These are phyloP conservation scores for Prochilodus magdalenae DNA, from an alignment of 2,113 vertebrate genomes.

Conservation along the genomic window DNA sequence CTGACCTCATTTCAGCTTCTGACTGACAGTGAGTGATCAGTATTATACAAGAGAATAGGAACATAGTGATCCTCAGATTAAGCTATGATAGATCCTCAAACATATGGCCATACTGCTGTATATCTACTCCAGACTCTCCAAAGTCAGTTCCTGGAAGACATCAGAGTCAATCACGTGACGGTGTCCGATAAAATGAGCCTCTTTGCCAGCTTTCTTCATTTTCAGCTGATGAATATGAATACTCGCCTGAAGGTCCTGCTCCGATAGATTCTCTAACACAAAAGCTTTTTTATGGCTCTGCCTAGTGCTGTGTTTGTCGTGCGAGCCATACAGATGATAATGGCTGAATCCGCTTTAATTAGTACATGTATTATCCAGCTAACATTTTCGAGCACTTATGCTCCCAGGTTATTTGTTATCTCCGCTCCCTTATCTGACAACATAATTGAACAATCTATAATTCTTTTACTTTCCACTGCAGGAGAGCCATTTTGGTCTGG, in stretches of 20 bases:
- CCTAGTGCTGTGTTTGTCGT: slow-evolving; percentile 27
- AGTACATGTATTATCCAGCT: slow-evolving; percentile 34
- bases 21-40: slow-evolving; percentile 16
- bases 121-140: neutral
- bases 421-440: slow-evolving; percentile 52
- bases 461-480: slow-evolving; percentile 42
- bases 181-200: neutral
- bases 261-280: neutral
- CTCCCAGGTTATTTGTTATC: slow-evolving; percentile 47
- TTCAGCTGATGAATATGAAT: slow-evolving; percentile 24
- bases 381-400: slow-evolving; percentile 41
- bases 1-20: slow-evolving; percentile 21
- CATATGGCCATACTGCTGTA: neutral
- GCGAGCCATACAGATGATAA: slow-evolving; percentile 34
- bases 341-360: slow-evolving; percentile 37
- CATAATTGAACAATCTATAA: slow-evolving; percentile 57
- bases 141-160: slow-evolving; percentile 26
- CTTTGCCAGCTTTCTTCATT: neutral
- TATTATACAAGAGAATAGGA: slow-evolving; percentile 26
- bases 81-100: slow-evolving; percentile 9
- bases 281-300: slow-evolving; percentile 1
- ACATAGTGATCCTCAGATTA: slow-evolving; percentile 3
- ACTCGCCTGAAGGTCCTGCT: slow-evolving; percentile 6
- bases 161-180: neutral
- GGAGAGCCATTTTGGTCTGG: slow-evolving; percentile 39